A percentile compares a stretch with the other conserved stretches of the same genome.
phyloP scores from a whole-genome alignment of 1,140 invertebrate species.

The Amphibalanus amphitrite region DNA sequence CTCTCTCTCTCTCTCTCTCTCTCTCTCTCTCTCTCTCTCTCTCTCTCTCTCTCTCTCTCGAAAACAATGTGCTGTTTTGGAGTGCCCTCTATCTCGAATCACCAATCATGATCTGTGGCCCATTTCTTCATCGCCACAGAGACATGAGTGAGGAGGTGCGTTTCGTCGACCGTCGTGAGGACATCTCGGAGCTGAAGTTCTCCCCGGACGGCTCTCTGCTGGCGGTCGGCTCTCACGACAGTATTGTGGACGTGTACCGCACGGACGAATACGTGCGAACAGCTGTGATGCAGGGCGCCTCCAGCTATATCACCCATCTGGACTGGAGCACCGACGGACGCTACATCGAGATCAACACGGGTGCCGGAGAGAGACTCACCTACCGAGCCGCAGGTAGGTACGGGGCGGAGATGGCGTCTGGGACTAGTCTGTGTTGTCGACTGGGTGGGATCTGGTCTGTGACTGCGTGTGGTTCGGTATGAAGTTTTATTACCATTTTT shows the following conservation, averaged over 20 bases:
- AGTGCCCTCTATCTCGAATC: no score
- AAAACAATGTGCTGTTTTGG: no score
- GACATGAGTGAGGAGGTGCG: slow-evolving; percentile 12
- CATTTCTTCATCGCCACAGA: no score
- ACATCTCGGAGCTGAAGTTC: slow-evolving; percentile 15
- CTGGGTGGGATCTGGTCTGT: no score
- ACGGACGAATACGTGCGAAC: slow-evolving; percentile 11
- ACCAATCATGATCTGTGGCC: no score
- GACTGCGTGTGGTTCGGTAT: no score
- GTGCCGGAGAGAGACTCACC: slow-evolving; percentile 13
- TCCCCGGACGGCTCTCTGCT: slow-evolving; percentile 14
- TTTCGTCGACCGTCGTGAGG: slow-evolving; percentile 14
- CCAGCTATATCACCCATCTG: slow-evolving; percentile 17
- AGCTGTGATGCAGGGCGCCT: slow-evolving; percentile 11
- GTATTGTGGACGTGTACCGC: slow-evolving; percentile 16
- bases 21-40: no score
- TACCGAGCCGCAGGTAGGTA: slow-evolving; percentile 4
- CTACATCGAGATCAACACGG: slow-evolving; percentile 15
- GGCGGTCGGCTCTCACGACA: slow-evolving; percentile 18
- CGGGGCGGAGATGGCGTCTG: no score
- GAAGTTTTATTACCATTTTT: no score
- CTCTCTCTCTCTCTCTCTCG: no score
- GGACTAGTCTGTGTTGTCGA: no score
- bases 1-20: no score
- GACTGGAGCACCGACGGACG: slow-evolving; percentile 13